Evolutionary conservation across 2,888 invertebrate genomes (phyloP).

Genomic region (Dendrolimus pini): DNA sequence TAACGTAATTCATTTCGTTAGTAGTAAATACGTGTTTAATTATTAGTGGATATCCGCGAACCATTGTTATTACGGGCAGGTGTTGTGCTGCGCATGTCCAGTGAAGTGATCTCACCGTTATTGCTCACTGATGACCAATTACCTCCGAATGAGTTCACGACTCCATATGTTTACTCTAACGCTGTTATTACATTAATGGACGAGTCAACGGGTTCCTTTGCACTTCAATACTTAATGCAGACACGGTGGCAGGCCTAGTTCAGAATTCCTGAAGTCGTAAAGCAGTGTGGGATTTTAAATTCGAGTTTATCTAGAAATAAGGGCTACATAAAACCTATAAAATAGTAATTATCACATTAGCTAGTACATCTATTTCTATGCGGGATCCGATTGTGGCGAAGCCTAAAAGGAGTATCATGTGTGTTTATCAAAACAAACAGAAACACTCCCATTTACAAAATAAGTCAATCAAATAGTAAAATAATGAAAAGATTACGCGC

Average conservation of each 20-base stretch:
- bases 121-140: slow-evolving; percentile 65
- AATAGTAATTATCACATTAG: too few species aligned
- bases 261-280: background rate
- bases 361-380: too few species aligned
- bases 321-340: too few species aligned
- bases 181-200: background rate
- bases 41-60: slow-evolving; percentile 27
- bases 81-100: slow-evolving; percentile 37
- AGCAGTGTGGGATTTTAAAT: background rate
- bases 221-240: background rate
- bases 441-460: too few species aligned
- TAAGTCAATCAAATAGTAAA: too few species aligned
- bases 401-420: too few species aligned
- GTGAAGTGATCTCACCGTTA: slow-evolving; percentile 66
- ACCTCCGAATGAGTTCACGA: slow-evolving; percentile 50
- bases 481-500: too few species aligned
- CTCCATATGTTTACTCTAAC: slow-evolving; percentile 24
- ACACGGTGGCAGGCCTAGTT: background rate
- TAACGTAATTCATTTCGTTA: slow-evolving; percentile 24
- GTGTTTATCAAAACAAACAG: too few species aligned
- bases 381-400: too few species aligned
- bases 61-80: slow-evolving; percentile 30
- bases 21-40: slow-evolving; percentile 14
- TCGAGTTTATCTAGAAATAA: background rate
- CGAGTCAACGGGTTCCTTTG: background rate